These are phyloP conservation scores for Jaculus jaculus DNA, from an alignment of 2,113 vertebrate genomes.

Conservation along the genomic window DNA sequence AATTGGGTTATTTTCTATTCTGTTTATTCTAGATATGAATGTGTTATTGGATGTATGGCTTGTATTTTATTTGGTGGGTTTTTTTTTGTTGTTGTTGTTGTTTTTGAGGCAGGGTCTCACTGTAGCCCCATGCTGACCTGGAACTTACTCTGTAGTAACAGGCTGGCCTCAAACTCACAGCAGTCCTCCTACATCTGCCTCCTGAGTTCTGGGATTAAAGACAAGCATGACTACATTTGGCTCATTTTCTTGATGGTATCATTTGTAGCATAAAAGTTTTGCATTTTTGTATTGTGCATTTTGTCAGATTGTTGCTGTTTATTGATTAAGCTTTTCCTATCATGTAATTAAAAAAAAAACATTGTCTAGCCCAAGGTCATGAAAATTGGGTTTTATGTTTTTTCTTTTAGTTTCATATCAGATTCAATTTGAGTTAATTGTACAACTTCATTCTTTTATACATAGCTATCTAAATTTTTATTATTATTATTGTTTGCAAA, in stretches of 20 bases:
- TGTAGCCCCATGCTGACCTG: too few relatives aligned
- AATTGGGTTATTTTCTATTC: constrained; percentile 16
- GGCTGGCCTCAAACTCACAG: too few relatives aligned
- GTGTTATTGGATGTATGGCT: not conserved
- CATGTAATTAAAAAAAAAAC: not conserved
- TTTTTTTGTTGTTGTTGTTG: not conserved
- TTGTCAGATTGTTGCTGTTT: constrained; percentile 13
- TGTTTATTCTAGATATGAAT: constrained; percentile 25
- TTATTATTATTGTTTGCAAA: too few relatives aligned
- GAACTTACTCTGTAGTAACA: too few relatives aligned
- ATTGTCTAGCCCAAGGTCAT: not conserved
- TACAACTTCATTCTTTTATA: not conserved
- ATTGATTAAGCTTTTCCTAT: constrained; percentile 4
- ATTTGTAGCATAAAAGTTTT: constrained; percentile 36
- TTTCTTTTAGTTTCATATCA: not conserved
- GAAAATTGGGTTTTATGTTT: not conserved
- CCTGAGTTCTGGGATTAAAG: too few relatives aligned
- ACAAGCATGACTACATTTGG: too few relatives aligned
- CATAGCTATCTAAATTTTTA: not conserved
- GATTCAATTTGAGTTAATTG: constrained; percentile 22
- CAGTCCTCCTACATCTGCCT: too few relatives aligned
- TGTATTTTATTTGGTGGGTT: constrained; percentile 1
- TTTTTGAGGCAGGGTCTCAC: too few relatives aligned
- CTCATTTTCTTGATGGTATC: not conserved
- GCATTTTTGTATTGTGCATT: not conserved